Evolutionary conservation across 2,113 vertebrate genomes (phyloP), one percentile per base, ranked within the genome.

Genomic region (Guaruba guarouba): DNA sequence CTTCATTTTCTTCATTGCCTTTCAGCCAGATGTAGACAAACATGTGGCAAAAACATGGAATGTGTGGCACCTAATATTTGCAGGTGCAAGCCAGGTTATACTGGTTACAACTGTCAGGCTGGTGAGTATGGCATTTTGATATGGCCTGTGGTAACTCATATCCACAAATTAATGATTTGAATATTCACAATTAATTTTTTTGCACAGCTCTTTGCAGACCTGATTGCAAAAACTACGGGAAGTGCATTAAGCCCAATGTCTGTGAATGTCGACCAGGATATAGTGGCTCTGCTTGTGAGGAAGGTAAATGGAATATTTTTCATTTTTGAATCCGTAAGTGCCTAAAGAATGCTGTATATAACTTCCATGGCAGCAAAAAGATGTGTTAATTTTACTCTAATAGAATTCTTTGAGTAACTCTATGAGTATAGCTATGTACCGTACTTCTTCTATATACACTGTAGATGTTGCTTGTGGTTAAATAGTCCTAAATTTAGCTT

Each of bases 191-290:
- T 84, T 97, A 89, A 66, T 91, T 95, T 97, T 95, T 95, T 97
- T 96, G 29, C 77, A 85, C 97, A 99, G 99, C 98, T 74, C 13
- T 99, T 15, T 99, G 99, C 86, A 98, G 97, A 41, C 99, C 99
- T 16, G 98, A 99, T 94, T 99, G 99, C 92, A 99, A 97, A 97
- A 99, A 99, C 97, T 97, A 88, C 67, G 99, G 98, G 52, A 99
- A 98, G 93, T 99, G 98, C 91, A 97, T 98, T 74, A 98, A 97
- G 59, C 98, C 99, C 8, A 97, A 98, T 4, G 68, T 98, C 87
- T 99, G 99, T 92, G 97, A 98, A 37, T 99, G 99, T 95, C 96
- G 95, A 16, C 93, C 81, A 31, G 98, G 98, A 66, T 98, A 98
- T 71, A 96, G 95, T 16, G 99, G 99, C 28, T 73, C 95, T 48